Conservation (phyloP, 1,140 invertebrate genomes). For the Limonius californicus region DNA sequence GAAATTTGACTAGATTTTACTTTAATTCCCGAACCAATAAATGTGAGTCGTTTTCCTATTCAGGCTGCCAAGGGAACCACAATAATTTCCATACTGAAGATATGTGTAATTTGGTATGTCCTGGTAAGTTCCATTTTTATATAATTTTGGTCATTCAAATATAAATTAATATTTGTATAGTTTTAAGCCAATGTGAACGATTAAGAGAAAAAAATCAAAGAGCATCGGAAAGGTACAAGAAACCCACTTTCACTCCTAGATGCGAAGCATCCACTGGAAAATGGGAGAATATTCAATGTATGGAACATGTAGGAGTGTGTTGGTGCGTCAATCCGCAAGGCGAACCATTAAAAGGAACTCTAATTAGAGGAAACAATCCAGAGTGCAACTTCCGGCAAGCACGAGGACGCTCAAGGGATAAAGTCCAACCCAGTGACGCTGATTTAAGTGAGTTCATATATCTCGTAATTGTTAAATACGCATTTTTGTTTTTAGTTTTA, state of each 20-base stretch:
- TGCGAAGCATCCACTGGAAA: conserved; percentile 68
- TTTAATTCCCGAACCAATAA: conserved; percentile 75
- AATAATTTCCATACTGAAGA: conserved; percentile 84
- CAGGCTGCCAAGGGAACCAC: conserved; percentile 75
- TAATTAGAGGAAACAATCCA: conserved; percentile 66
- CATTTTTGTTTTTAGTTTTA: conserved; percentile 49
- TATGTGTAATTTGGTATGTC: conserved; percentile 79
- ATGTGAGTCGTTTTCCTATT: conserved; percentile 67
- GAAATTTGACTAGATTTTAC: conserved; percentile 65
- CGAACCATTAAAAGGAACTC: conserved; percentile 71
- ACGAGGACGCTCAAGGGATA: conserved; percentile 50
- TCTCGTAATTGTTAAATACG: neutral
- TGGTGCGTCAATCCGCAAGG: conserved; percentile 82
- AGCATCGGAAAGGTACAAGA: conserved; percentile 62
- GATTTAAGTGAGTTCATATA: conserved; percentile 35
- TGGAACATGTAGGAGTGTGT: conserved; percentile 74
- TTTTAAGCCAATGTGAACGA: conserved; percentile 75
- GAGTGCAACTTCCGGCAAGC: conserved; percentile 74
- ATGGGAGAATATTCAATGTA: conserved; percentile 78
- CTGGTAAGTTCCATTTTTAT: conserved; percentile 49
- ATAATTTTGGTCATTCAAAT: neutral
- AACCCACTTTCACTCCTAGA: conserved; percentile 67
- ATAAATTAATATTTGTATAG: conserved; percentile 47
- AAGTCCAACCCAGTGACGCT: conserved; percentile 33
- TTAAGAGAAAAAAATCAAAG: conserved; percentile 71